Conservation (phyloP, 2,888 invertebrate genomes). For the Drosophila greeni region DNA sequence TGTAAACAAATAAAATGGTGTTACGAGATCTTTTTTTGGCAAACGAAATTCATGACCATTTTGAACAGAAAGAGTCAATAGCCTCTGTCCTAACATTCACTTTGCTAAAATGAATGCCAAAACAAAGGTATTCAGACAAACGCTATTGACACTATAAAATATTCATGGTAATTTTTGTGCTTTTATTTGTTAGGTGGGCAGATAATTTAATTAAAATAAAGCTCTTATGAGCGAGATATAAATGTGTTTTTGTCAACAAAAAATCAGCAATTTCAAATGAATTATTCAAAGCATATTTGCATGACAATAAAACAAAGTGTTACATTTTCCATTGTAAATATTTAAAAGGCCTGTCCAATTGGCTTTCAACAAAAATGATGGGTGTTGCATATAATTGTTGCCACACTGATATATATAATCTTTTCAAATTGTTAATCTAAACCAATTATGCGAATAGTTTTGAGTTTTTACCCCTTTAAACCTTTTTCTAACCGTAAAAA, state of each 20-base stretch:
- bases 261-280: constrained; percentile 4
- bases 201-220: constrained; percentile 6
- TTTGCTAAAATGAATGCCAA: constrained; percentile 11
- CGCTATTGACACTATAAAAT: constrained; percentile 16
- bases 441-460: constrained; percentile 1
- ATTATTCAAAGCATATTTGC: constrained; percentile 16
- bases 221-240: neutral
- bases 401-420: neutral
- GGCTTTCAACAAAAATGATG: neutral
- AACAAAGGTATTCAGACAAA: neutral
- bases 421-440: neutral
- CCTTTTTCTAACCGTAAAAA: neutral
- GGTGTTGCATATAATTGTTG: constrained; percentile 1
- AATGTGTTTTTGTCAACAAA: neutral
- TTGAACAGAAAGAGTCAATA: constrained; percentile 27
- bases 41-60: neutral
- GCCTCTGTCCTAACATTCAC: constrained; percentile 16
- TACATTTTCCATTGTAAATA: constrained; percentile 11
- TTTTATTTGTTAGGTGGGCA: constrained; percentile 48
- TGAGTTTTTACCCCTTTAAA: neutral
- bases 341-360: neutral
- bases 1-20: constrained; percentile 22
- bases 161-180: constrained; percentile 6
- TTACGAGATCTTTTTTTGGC: constrained; percentile 5
- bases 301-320: constrained; percentile 2